Percentiles rank a stretch among this genome's conserved stretches.
Evolutionary conservation across 2,113 vertebrate species (phyloP).

Genomic region (Phalacrocorax carbo): DNA sequence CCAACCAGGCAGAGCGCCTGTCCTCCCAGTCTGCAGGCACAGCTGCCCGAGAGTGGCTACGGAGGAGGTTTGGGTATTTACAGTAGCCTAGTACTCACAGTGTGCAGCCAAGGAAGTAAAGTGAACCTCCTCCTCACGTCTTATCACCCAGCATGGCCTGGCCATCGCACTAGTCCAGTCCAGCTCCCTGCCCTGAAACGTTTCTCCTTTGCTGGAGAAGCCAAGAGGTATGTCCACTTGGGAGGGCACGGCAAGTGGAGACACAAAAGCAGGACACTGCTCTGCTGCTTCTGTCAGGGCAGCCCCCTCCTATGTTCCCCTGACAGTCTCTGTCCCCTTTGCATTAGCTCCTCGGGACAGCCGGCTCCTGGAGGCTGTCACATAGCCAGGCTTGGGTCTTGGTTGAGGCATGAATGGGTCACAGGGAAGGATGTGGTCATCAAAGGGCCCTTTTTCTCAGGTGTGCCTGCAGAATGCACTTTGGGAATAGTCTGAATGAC

Average conservation of each 20-base stretch:
- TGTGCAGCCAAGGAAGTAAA: neutral
- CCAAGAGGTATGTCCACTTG: accelerated
- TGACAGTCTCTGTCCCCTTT: neutral
- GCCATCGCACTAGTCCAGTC: accelerated
- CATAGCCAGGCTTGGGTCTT: neutral
- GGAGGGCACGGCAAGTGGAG: neutral
- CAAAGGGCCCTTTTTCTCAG: neutral
- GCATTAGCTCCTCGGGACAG: accelerated
- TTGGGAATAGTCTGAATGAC: neutral
- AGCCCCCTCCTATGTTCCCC: neutral
- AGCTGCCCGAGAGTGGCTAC: neutral
- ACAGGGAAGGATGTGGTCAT: neutral
- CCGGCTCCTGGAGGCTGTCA: neutral
- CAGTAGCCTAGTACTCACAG: neutral
- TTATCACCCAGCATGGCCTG: neutral
- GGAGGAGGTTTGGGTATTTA: neutral
- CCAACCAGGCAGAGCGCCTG: neutral
- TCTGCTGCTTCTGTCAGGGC: neutral
- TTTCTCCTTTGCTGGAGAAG: neutral
- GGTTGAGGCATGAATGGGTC: neutral
- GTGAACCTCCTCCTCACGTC: neutral
- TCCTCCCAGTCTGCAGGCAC: neutral
- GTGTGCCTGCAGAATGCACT: neutral
- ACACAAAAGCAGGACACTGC: neutral
- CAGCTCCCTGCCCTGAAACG: neutral